Evolutionary conservation across 2,797 vertebrate genomes (phyloP), one percentile per base, ranked within the genome.

Genomic region (Discoglossus pictus): DNA sequence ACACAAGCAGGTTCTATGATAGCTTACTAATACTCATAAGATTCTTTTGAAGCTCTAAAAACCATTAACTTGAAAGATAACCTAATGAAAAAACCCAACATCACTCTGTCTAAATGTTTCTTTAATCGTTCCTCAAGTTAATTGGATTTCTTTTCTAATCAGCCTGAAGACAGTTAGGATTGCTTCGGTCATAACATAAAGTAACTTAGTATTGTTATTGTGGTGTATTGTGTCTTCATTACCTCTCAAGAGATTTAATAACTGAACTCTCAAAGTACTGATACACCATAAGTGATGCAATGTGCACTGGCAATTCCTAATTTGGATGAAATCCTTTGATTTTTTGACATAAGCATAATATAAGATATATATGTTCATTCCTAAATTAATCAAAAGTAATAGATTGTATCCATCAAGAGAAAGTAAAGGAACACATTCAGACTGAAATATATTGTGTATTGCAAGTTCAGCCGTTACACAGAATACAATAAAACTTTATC

Each of bases 111-210:
- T 16, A 51, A 67, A 48, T 67, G 65, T 43, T 48, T 11, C 54
- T 59, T 59, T 67, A 50, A 67, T 67, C 65, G 50, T 34, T 16
- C 25, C 54, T 67, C 35, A 15, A 50, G 43, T 40, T 67, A 67
- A 67, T 67, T 67, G 65, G 54, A 67, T 67, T 67, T 59, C 36
- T 59, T 38, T 34, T 43, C 44, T 59, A 67, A 67, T 67, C 65
- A 34, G 64, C 35, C 24, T 27, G 7, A 20, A 43, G 24, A 59
- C 24, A 17, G 35, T 55, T 15, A 12, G 18, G 23, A 50, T 35
- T 15, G 12, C 53, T 36, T 15, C 20, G 23, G 54, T 35, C 43
- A 18, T 20, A 34, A 10, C 2, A 39, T 16, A 6, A 17, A 54
- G 42, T 17, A 46, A 46, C 27, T 7, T 54, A 17, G 35, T 11